phyloP scores from a whole-genome alignment of 2,113 vertebrate genomes.

The Elgaria multicarinata region DNA sequence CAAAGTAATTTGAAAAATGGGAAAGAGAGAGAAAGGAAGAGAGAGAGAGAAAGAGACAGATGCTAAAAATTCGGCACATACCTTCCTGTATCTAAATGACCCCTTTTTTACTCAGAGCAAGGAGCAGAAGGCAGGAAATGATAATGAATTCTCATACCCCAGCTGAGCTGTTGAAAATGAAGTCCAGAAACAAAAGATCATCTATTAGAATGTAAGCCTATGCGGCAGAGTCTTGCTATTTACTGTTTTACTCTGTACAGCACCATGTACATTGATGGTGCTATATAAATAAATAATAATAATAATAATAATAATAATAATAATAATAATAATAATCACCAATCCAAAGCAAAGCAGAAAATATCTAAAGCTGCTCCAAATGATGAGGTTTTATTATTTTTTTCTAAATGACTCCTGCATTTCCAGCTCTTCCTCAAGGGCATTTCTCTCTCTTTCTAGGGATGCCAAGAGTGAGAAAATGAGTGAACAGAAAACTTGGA shows the following conservation, averaged over 20 bases:
- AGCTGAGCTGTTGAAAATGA: not conserved
- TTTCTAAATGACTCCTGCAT: not conserved
- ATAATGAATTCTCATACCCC: not conserved
- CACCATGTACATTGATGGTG: too few relatives aligned
- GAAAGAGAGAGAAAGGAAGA: slow-evolving; percentile 46
- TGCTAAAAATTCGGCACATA: slow-evolving; percentile 54
- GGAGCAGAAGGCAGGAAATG: not conserved
- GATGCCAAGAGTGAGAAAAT: not conserved
- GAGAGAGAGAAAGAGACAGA: slow-evolving; percentile 46
- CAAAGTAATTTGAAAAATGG: slow-evolving; percentile 60
- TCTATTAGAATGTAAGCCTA: too few relatives aligned
- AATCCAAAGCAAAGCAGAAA: not conserved
- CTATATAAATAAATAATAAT: too few relatives aligned
- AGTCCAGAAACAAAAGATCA: not conserved
- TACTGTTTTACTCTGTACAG: too few relatives aligned
- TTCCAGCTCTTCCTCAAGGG: not conserved
- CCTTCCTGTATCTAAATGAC: slow-evolving; percentile 51
- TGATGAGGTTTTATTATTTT: not conserved
- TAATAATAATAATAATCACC: too few relatives aligned
- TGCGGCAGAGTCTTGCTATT: too few relatives aligned
- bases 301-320: too few relatives aligned
- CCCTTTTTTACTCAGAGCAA: not conserved
- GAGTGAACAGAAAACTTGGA: not conserved
- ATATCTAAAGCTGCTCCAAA: not conserved
- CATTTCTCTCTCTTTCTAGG: not conserved